Evolutionary conservation across 2,888 invertebrate genomes (phyloP).

Genomic region (Ptilodon capucinus): DNA sequence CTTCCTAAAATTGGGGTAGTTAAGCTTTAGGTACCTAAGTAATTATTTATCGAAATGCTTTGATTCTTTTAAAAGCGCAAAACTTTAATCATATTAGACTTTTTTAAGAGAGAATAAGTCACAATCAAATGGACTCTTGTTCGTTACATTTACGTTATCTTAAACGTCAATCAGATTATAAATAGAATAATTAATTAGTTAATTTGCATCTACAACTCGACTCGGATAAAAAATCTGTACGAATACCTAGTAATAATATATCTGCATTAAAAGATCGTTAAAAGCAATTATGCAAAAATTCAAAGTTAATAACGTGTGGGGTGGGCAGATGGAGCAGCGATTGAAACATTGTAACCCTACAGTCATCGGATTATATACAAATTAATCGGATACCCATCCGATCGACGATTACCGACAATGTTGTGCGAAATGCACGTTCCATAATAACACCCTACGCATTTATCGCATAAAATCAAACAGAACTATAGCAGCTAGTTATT

Average conservation of each 20-base stretch:
- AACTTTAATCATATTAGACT: too few relatives aligned
- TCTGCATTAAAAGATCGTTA: conserved; percentile 2
- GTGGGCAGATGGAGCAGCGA: conserved; percentile 16
- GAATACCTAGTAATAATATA: neutral
- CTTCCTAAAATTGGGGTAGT: too few relatives aligned
- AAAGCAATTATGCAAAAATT: conserved; percentile 16
- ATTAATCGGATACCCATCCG: conserved; percentile 11
- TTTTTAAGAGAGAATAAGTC: too few relatives aligned
- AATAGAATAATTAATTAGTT: neutral
- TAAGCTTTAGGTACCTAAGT: too few relatives aligned
- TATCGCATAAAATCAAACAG: conserved; percentile 26
- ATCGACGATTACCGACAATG: conserved; percentile 21
- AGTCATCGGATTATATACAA: too few relatives aligned
- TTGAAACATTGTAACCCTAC: conserved; percentile 28
- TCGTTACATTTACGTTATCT: neutral
- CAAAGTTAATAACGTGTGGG: conserved; percentile 11
- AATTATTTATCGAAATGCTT: too few relatives aligned
- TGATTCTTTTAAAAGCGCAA: too few relatives aligned
- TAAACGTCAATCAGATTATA: neutral
- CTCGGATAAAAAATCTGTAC: neutral
- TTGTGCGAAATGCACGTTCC: conserved; percentile 30
- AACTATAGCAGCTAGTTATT: conserved; percentile 29
- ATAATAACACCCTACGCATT: conserved; percentile 27
- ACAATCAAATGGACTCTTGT: neutral
- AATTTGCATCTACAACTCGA: neutral